Evolutionary conservation across 1,140 invertebrate genomes (phyloP).

Genomic region (Magallana gigas): DNA sequence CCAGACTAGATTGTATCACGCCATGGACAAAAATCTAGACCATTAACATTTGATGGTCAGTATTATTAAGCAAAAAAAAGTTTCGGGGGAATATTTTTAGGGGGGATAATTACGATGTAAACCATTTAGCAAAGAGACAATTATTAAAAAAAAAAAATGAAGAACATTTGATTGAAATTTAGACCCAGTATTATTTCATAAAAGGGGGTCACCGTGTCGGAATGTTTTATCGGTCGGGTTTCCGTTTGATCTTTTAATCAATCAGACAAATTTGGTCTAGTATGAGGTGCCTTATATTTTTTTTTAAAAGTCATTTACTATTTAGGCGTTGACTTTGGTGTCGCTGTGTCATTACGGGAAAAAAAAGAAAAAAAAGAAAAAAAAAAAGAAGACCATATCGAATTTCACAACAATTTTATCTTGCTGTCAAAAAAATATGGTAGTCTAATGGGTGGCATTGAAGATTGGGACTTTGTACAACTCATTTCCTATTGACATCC

Average conservation of each 20-base stretch:
- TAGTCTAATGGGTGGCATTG: not conserved
- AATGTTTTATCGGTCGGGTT: conserved; percentile 5
- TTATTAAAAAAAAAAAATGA: not conserved
- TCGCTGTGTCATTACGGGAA: not conserved
- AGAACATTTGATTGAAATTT: not conserved
- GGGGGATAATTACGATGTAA: not conserved
- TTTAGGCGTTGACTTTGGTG: not conserved
- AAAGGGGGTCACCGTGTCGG: not conserved
- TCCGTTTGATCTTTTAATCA: conserved; percentile 24
- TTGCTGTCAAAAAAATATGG: not conserved
- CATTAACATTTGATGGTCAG: not conserved
- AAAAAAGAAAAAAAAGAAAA: not conserved
- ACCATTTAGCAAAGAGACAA: not conserved
- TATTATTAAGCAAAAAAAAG: not conserved
- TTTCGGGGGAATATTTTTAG: not conserved
- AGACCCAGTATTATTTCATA: not conserved
- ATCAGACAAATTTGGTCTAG: not conserved
- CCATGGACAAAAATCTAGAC: not conserved
- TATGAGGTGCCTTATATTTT: not conserved
- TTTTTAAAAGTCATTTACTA: not conserved
- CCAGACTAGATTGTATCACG: conserved; percentile 28
- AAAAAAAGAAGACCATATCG: not conserved
- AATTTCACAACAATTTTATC: conserved; percentile 19
- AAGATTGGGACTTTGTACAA: not conserved
- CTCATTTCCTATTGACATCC: not conserved